Base-by-base conservation (phyloP, 2,113 vertebrate genomes). In the Nyctibius bracteatus region DNA sequence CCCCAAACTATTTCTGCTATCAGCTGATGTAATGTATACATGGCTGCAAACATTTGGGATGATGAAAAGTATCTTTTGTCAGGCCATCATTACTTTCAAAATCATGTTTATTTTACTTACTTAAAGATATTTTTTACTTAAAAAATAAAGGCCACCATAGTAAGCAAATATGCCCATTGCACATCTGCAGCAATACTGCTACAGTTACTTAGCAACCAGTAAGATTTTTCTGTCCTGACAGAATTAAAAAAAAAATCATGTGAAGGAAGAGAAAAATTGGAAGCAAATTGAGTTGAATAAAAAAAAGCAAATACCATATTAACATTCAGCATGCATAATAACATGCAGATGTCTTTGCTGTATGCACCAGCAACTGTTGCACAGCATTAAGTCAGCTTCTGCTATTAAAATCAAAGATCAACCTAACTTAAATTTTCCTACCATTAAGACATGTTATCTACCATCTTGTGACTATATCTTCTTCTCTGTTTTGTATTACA, bases 161-260 rank as follows among this genome's bases (percentile, higher is more conserved):
- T 46, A 88, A 93, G 65, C 46, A 57, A 62, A 67, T 80, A 62
- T 54, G 70, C 55, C 66, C 90, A 51, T 72, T 21, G 17, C 85
- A 95, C 77, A 94, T 96, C 86, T 94, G 73, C 57, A 86, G 65
- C 70, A 85, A 58, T 88, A 77, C 73, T 78, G 73, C 87, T 87
- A 67, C 58, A 55, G 97, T 97, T 97, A 94, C 96, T 95, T 95
- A 97, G 95, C 96, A 97, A 97, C 96, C n/a, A 88, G 51, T 61
- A 80, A 82, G 68, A 65, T 47, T 81, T 85, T 90, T 47, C 66
- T 77, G 91, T 72, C 47, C 31, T 79, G 28, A 59, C 30, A 80
- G 30, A 88, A 83, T 35, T 19, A 6, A 31, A 57, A 43, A 43
- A 78, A 66, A 35, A 47, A 25, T 55, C 22, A 70, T 71, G 65